Evolutionary conservation across 2,888 invertebrate species (phyloP), one percentile per base, ranked within the genome.

Genomic region (Dexiosoma caninum): DNA sequence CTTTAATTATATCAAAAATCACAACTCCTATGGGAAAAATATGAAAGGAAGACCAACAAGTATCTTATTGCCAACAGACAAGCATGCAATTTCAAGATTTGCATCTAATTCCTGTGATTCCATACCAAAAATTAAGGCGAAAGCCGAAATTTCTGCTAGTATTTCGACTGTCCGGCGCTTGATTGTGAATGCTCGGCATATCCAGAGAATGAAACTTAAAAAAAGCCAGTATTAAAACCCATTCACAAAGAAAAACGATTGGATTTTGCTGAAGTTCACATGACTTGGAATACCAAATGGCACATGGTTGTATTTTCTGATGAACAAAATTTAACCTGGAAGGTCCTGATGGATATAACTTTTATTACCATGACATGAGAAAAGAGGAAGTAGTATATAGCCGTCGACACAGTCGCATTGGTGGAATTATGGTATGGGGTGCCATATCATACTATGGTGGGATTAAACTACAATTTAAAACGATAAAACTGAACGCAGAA

Each of bases 211-310:
- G 44, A 59, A 59, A 40, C 59, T 59, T 19, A n/a, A 44, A 21
- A 59, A 59, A 59, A 59, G 23, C 59, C 46, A 19, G 32, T 46
- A 37, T 62, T 60, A 44, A 62, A 62, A 62, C 46, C 32, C 46
- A 46, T 66, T 66, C 37, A 37, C 51, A 66, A 66, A 66, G 66
- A 66, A 53, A 51, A 64, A 49, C 21, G 21, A 51, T 37, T 64
- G 51, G 16, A 64, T 64, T 51, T 64, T 37, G 35, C 23, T 66
- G 12, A 37, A 66, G 35, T 66, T 53, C 16, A 66, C 19, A 40
- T 66, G 40, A 64, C 49, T 7, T 51, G 53, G 27, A 53, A 66
- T 40, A 53, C 37, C 37, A 27, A 53, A 53, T 53, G 66, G 53
- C 37, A 66, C 16, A 32, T 1, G 16, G 62, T 62, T 62, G 27